phyloP scores from a whole-genome alignment of 2,797 vertebrate genomes.

The Poecilia velifera region DNA sequence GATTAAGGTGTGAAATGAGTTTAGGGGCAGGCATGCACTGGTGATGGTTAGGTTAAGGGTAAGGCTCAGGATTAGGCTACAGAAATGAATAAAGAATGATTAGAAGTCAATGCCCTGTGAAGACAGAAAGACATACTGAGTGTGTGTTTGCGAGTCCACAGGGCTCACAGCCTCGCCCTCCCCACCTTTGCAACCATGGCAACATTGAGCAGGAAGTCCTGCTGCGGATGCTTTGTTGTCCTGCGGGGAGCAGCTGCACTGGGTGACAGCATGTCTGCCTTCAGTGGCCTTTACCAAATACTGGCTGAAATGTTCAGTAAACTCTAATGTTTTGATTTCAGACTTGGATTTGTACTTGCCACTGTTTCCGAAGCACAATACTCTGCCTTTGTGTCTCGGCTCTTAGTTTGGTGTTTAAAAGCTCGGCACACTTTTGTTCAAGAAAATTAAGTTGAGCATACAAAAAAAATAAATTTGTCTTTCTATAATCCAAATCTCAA shows the following conservation, averaged over 20 bases:
- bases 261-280: slow-evolving; percentile 41
- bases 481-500: not conserved
- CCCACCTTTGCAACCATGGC: slow-evolving; percentile 86
- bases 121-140: not conserved
- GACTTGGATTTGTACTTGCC: not conserved
- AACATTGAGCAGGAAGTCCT: slow-evolving; percentile 78
- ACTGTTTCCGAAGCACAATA: not conserved
- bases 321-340: not conserved
- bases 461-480: not conserved
- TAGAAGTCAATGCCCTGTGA: no score
- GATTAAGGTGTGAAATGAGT: no score
- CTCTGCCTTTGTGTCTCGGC: not conserved
- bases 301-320: slow-evolving; percentile 6
- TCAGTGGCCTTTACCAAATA: slow-evolving; percentile 32
- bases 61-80: no score
- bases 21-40: no score
- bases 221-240: slow-evolving; percentile 60
- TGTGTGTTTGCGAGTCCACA: slow-evolving; percentile 16
- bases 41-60: no score
- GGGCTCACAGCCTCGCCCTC: slow-evolving; percentile 73
- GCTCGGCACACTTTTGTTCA: not conserved
- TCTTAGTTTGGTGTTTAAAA: not conserved
- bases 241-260: slow-evolving; percentile 55
- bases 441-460: not conserved
- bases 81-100: no score